Conservation (phyloP, 2,113 vertebrate species). For the Callipepla californica region DNA sequence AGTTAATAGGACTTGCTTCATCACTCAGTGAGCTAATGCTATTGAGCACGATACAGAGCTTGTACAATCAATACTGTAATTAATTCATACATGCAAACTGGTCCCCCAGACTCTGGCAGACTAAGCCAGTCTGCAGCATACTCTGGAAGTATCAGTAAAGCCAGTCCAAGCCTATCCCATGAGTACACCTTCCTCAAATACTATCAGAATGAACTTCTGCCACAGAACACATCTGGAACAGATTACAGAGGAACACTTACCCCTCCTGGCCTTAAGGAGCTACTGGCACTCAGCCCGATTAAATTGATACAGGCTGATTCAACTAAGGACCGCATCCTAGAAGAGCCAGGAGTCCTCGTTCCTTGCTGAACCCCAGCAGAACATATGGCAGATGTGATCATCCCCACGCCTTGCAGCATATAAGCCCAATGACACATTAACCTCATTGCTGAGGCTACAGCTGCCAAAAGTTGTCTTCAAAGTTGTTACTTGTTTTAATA, state of each 20-base stretch:
- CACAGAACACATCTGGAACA: slow-evolving; percentile 28
- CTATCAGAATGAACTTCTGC: not conserved
- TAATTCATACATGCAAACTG: not conserved
- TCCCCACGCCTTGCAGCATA: not conserved
- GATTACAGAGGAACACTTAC: not conserved
- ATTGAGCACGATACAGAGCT: not conserved
- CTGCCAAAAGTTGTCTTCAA: not conserved
- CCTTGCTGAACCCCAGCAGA: slow-evolving; percentile 33
- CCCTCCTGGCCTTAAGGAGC: not conserved
- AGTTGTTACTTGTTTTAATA: not conserved
- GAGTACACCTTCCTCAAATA: not conserved
- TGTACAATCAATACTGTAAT: not conserved
- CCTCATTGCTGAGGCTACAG: not conserved
- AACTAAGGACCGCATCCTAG: not conserved
- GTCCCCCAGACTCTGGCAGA: not conserved
- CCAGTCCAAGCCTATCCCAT: not conserved
- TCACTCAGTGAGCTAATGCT: not conserved
- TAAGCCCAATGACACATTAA: not conserved
- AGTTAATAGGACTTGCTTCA: not conserved
- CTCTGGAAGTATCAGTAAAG: not conserved
- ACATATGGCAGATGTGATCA: not conserved
- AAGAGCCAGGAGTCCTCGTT: not conserved
- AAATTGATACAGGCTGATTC: slow-evolving; percentile 24
- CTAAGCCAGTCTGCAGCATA: too few species aligned
- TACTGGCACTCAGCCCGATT: not conserved